These are phyloP conservation scores for Chydorus sphaericus DNA, from an alignment of 2,888 invertebrate species.

Conservation along the genomic window DNA sequence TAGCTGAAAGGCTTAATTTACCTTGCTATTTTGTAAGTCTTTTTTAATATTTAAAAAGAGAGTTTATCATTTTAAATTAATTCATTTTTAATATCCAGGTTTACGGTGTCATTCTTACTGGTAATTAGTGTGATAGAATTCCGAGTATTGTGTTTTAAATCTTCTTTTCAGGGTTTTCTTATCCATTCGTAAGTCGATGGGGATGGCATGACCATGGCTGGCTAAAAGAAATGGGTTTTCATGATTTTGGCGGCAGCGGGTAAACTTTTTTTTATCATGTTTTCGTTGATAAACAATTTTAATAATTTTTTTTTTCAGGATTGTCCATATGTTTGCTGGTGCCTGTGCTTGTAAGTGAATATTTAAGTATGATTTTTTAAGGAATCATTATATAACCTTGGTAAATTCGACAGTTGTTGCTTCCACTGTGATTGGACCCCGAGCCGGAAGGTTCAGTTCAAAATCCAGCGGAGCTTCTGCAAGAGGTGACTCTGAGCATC, in stretches of 20 bases:
- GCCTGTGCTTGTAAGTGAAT: slow-evolving; percentile 21
- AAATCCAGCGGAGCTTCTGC: slow-evolving; percentile 17
- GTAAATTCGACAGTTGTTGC: not conserved
- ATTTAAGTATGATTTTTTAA: not conserved
- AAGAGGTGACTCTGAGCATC: too few species aligned
- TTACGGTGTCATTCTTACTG: too few species aligned
- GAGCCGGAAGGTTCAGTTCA: not conserved
- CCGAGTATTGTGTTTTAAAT: too few species aligned
- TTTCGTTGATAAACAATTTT: too few species aligned
- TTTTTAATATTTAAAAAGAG: too few species aligned
- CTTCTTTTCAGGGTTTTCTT: slow-evolving; percentile 30
- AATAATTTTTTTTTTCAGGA: too few species aligned
- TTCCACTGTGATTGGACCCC: not conserved
- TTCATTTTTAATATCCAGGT: too few species aligned
- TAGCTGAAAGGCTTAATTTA: slow-evolving; percentile 39
- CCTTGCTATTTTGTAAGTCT: slow-evolving; percentile 35
- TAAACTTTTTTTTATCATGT: too few species aligned
- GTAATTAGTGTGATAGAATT: too few species aligned
- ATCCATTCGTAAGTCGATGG: slow-evolving; percentile 35
- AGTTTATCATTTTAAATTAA: too few species aligned
- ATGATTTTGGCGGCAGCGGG: slow-evolving; percentile 39
- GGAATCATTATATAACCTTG: not conserved
- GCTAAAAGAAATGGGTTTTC: slow-evolving; percentile 26
- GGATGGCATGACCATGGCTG: slow-evolving; percentile 33
- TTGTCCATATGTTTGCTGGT: slow-evolving; percentile 35